Percentiles rank a stretch among this genome's conserved stretches.
phyloP scores from a whole-genome alignment of 2,888 invertebrate species.

The Mycalesis mineus region DNA sequence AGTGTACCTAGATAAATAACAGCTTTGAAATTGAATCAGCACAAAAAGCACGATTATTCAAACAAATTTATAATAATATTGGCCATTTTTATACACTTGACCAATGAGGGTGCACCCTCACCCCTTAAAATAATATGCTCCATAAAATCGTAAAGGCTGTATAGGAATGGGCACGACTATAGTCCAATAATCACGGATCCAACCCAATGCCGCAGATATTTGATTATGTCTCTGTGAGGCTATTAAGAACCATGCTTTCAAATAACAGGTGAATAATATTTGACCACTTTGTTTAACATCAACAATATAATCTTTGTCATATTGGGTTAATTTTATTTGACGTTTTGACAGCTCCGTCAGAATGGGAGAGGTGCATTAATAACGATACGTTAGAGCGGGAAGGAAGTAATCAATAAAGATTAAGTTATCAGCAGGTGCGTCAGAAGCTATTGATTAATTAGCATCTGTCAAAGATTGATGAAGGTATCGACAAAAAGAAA shows the following conservation, averaged over 20 bases:
- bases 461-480: conserved; percentile 21
- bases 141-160: too few relatives aligned
- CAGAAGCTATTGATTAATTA: conserved; percentile 20
- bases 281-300: not conserved
- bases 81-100: too few relatives aligned
- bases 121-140: too few relatives aligned
- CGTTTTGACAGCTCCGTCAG: conserved; percentile 44
- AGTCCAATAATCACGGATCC: too few relatives aligned
- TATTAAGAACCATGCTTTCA: not conserved
- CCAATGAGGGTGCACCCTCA: too few relatives aligned
- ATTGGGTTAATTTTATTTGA: conserved; percentile 47
- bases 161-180: too few relatives aligned
- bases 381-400: conserved; percentile 11
- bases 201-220: too few relatives aligned
- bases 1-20: too few relatives aligned
- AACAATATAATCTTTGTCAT: conserved; percentile 35
- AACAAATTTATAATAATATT: too few relatives aligned
- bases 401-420: conserved; percentile 17
- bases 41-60: too few relatives aligned
- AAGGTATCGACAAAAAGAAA: conserved; percentile 3
- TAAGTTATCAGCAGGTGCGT: conserved; percentile 20
- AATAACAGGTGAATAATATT: not conserved
- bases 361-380: conserved; percentile 9
- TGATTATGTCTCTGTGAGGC: too few relatives aligned
- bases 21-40: too few relatives aligned